Evolutionary conservation across 2,888 invertebrate genomes (phyloP).

Genomic region (Apeira syringaria): DNA sequence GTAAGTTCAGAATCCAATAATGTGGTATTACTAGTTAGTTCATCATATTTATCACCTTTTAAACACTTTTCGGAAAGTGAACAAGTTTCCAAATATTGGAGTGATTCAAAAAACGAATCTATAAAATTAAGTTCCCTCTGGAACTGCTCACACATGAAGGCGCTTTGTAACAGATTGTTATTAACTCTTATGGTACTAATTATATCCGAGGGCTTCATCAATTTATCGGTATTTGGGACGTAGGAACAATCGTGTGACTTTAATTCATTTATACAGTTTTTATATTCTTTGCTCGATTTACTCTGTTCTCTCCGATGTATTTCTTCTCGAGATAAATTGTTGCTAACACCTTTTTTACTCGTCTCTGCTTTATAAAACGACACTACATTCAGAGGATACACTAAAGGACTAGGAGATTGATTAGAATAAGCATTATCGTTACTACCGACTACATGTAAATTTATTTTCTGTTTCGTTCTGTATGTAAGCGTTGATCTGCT

Average conservation of each 20-base stretch:
- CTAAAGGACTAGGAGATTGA: slow-evolving; percentile 50
- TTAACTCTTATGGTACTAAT: slow-evolving; percentile 70
- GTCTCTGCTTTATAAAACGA: slow-evolving; percentile 65
- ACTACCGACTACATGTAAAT: slow-evolving; percentile 63
- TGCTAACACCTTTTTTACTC: slow-evolving; percentile 31
- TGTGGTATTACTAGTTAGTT: slow-evolving; percentile 43
- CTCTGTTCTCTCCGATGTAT: slow-evolving; percentile 11
- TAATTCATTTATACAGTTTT: slow-evolving; percentile 46
- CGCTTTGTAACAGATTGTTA: slow-evolving; percentile 56
- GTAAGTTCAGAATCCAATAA: slow-evolving; percentile 48
- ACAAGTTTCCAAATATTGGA: slow-evolving; percentile 70
- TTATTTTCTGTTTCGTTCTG: slow-evolving; percentile 67
- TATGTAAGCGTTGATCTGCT: slow-evolving; percentile 68
- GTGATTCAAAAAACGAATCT: slow-evolving; percentile 76
- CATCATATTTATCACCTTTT: slow-evolving; percentile 49
- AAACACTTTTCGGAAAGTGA: slow-evolving; percentile 58
- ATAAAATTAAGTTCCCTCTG: slow-evolving; percentile 75
- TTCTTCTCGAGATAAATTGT: slow-evolving; percentile 21
- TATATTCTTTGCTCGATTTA: slow-evolving; percentile 33
- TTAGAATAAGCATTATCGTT: slow-evolving; percentile 45
- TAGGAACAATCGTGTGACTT: slow-evolving; percentile 57
- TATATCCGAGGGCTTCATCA: slow-evolving; percentile 75
- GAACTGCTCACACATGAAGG: slow-evolving; percentile 71
- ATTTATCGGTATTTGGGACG: slow-evolving; percentile 53
- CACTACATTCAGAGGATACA: slow-evolving; percentile 67